Base-by-base conservation (phyloP, 2,888 invertebrate species). In the Drosophila vallismaia region DNA sequence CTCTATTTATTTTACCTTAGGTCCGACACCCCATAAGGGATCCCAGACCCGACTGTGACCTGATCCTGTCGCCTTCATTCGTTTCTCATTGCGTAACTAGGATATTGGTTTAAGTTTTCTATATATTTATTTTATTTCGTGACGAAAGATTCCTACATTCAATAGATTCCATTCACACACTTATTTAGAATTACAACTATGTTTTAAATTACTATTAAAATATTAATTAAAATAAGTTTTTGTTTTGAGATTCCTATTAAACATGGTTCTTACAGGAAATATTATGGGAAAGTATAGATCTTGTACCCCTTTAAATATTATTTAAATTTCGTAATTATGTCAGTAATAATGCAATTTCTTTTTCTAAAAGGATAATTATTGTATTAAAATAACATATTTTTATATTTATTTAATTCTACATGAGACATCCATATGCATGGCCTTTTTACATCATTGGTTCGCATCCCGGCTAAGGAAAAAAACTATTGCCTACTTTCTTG, bases 41-140 rank as follows among this genome's bases (percentile, higher is more conserved):
- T 38, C 10, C 54, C 46, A 29, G 14, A n/a, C 46, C 53, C 8
- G n/a, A 40, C n/a, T 42, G 44, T 8, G 55, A 14, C 44, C 38
- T 9, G 44, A 19, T 44, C 40, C 56, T 29, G 7, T 48, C 12
- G 29, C 49, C 49, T 40, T 45, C 38, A 38, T 44, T 62, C 29
- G 63, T 62, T 49, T 45, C 45, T 46, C 59, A 66, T 55, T 66
- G 44, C 48, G 28, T 57, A 49, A 19, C n/a, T 42, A 19, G 49
- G 42, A 50, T 49, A 56, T 53, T 19, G 46, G 55, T 46, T 54
- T 69, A 68, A 62, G 48, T 40, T 57, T 62, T 59, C 54, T 8
- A 74, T 81, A 74, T 81, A 80, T 81, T 81, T 81, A 86, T 81
- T 81, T 53, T 75, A 62, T 44, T 46, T 28, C 31, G 33, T 36